Conservation (phyloP, 2,113 vertebrate species). For the Dermatemys mawii region DNA sequence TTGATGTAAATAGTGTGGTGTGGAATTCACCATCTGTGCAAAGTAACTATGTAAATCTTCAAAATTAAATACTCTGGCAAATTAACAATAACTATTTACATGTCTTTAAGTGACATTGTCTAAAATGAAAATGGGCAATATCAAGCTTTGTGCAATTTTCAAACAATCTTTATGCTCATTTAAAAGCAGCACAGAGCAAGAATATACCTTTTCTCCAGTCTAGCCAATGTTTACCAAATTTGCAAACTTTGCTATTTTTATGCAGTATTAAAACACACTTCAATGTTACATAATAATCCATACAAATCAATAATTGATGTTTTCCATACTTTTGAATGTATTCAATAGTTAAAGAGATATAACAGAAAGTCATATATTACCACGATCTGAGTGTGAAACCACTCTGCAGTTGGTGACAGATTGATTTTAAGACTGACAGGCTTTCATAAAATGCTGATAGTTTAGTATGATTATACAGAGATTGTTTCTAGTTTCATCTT, state of each 20-base stretch:
- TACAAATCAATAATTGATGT: background rate
- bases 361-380: too few species aligned
- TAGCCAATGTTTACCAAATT: background rate
- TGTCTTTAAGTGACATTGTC: background rate
- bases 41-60: background rate
- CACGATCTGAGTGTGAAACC: too few species aligned
- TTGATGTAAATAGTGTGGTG: too few species aligned
- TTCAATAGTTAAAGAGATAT: background rate
- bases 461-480: background rate
- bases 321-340: background rate
- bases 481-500: background rate
- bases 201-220: background rate
- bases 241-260: constrained; percentile 1
- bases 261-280: background rate
- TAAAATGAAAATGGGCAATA: background rate
- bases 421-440: too few species aligned
- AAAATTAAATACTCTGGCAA: background rate
- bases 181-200: background rate
- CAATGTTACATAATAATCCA: background rate
- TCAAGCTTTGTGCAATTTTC: background rate
- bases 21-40: background rate
- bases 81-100: background rate
- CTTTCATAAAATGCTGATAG: background rate
- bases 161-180: background rate
- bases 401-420: too few species aligned